Conservation (phyloP, 1,140 invertebrate genomes). For the Planococcus citri region DNA sequence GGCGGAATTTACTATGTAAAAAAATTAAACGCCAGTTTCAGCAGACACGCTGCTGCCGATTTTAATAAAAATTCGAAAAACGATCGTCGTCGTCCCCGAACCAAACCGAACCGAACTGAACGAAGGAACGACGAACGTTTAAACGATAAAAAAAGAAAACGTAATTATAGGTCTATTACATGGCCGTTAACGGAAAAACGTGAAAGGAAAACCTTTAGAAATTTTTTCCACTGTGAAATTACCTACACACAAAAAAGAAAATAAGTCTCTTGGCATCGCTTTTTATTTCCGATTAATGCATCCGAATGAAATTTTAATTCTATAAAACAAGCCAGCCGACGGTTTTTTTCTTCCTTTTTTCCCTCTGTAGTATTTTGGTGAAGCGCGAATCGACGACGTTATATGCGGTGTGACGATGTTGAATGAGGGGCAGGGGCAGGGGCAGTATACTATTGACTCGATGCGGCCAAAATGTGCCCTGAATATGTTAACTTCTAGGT, state of each 20-base stretch:
- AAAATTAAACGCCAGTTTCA: neutral
- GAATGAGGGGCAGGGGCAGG: too few relatives aligned
- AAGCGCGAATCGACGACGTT: too few relatives aligned
- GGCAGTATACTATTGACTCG: too few relatives aligned
- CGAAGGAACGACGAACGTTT: neutral
- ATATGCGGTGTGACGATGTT: too few relatives aligned
- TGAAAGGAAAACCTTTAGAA: slow-evolving; percentile 1
- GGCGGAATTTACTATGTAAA: too few relatives aligned
- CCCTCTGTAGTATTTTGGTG: too few relatives aligned
- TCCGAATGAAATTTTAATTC: neutral
- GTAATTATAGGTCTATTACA: slow-evolving; percentile 3
- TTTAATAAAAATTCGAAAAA: slow-evolving; percentile 1
- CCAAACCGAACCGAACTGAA: too few relatives aligned
- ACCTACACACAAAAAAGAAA: neutral
- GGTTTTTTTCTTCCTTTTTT: too few relatives aligned
- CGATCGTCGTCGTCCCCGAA: too few relatives aligned
- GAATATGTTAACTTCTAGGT: too few relatives aligned
- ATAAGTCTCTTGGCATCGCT: neutral
- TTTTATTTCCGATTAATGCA: slow-evolving; percentile 3
- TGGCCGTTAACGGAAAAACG: neutral
- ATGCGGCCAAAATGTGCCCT: too few relatives aligned
- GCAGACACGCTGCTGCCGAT: neutral
- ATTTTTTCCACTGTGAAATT: slow-evolving; percentile 6
- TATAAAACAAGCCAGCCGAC: neutral
- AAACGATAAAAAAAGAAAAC: slow-evolving; percentile 8